Evolutionary conservation across 2,888 invertebrate species (phyloP).

Genomic region (Drosophila anomelani): DNA sequence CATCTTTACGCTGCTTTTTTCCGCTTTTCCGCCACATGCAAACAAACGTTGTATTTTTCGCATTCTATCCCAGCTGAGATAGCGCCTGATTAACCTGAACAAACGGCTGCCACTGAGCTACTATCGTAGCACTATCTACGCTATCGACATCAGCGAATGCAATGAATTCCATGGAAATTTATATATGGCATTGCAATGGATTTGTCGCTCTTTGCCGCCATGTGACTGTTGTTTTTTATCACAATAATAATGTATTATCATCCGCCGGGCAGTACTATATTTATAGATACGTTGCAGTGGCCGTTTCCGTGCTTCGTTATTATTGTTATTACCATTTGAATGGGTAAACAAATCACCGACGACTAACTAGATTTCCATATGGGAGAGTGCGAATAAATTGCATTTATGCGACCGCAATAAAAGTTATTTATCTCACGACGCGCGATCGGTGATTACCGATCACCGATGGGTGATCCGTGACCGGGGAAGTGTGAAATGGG

Average conservation of each 20-base stretch:
- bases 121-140: conserved; percentile 7
- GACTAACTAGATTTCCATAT: conserved; percentile 28
- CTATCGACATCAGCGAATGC: conserved; percentile 21
- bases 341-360: conserved; percentile 39
- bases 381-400: conserved; percentile 37
- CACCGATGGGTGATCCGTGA: not conserved
- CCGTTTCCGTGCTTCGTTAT: conserved; percentile 45
- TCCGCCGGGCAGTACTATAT: conserved; percentile 6
- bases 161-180: conserved; percentile 32
- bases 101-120: conserved; percentile 10
- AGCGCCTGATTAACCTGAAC: conserved; percentile 9
- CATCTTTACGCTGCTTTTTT: not conserved
- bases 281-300: conserved; percentile 33
- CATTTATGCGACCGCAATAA: conserved; percentile 34
- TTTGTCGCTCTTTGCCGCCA: conserved; percentile 37
- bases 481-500: conserved; percentile 32
- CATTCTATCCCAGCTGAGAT: conserved; percentile 2
- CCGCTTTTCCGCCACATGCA: not conserved
- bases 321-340: conserved; percentile 45
- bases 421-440: conserved; percentile 31
- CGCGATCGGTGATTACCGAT: conserved; percentile 1
- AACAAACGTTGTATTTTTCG: not conserved
- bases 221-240: conserved; percentile 33
- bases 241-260: conserved; percentile 35
- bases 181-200: conserved; percentile 30